A percentile compares a stretch with the other conserved stretches of the same genome.
Evolutionary conservation across 2,888 invertebrate species (phyloP).

Genomic region (Erebia epiphron): DNA sequence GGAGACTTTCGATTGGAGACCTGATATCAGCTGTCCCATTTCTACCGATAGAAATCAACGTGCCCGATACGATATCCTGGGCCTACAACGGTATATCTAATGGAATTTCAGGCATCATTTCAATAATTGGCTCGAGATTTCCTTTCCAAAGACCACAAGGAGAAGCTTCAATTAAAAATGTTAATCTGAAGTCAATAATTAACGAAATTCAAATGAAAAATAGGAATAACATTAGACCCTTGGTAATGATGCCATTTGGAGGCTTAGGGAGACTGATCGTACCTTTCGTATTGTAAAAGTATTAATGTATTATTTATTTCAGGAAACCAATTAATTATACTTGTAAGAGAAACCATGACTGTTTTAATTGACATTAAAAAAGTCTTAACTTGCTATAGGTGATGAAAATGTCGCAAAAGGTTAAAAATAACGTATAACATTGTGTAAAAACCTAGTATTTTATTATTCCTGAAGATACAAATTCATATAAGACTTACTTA

Average conservation of each 20-base stretch:
- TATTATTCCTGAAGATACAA: constrained; percentile 6
- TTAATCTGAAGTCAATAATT: constrained; percentile 48
- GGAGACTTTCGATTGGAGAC: constrained; percentile 64
- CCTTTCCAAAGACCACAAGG: constrained; percentile 49
- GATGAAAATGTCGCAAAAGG: not conserved
- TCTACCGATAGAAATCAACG: constrained; percentile 85
- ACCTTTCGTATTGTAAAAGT: constrained; percentile 43
- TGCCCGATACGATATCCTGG: constrained; percentile 82
- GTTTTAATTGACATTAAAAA: not conserved
- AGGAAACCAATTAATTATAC: not conserved
- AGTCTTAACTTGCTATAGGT: no score
- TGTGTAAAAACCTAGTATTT: constrained; percentile 5
- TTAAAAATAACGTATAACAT: not conserved
- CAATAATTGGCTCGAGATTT: constrained; percentile 60
- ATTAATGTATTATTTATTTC: not conserved
- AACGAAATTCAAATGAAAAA: constrained; percentile 47
- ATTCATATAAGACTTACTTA: not conserved
- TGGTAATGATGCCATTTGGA: constrained; percentile 56
- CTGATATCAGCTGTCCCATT: constrained; percentile 80
- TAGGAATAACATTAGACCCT: constrained; percentile 46
- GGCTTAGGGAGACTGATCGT: constrained; percentile 37
- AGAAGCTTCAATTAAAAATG: constrained; percentile 11
- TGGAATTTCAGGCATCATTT: constrained; percentile 54
- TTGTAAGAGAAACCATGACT: not conserved
- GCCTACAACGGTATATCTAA: constrained; percentile 61